Percentiles rank a stretch among this genome's conserved stretches.
Conservation (phyloP, 1,140 invertebrate genomes). For the Penaeus indicus region DNA sequence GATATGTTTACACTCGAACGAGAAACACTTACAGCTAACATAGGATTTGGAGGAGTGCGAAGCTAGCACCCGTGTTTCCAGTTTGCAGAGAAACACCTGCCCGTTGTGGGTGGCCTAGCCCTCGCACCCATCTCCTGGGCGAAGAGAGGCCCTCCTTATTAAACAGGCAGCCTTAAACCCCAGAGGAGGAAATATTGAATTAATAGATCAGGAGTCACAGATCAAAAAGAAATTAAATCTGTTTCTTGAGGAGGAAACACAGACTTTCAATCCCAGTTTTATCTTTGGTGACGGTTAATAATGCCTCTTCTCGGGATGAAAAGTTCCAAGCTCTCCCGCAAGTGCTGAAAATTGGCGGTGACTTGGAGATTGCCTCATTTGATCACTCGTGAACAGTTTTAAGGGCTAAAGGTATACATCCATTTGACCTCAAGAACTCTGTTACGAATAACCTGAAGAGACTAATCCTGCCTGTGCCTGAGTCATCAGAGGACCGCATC, state of each 20-base stretch:
- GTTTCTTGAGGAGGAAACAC: constrained; percentile 96
- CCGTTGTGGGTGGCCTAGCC: constrained; percentile 91
- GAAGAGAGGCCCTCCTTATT: constrained; percentile 91
- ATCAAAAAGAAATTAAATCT: constrained; percentile 98
- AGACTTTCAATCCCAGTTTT: constrained; percentile 94
- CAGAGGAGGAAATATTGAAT: constrained; percentile 97
- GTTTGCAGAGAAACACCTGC: constrained; percentile 96
- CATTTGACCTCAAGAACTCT: constrained; percentile 91
- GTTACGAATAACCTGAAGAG: constrained; percentile 89
- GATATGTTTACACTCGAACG: constrained; percentile 94
- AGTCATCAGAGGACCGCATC: constrained; percentile 85
- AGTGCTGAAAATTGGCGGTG: constrained; percentile 79
- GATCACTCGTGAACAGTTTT: constrained; percentile 83
- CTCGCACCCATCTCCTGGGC: constrained; percentile 93
- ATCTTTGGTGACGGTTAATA: constrained; percentile 84
- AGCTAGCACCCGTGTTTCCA: constrained; percentile 99
- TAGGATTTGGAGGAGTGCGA: constrained; percentile 98
- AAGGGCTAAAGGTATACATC: constrained; percentile 88
- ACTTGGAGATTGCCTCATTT: constrained; percentile 81
- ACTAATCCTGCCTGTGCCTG: constrained; percentile 89
- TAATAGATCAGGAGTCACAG: constrained; percentile 87
- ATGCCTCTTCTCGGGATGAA: constrained; percentile 65
- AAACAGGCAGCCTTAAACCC: constrained; percentile 82
- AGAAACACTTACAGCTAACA: constrained; percentile 98
- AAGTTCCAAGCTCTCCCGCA: constrained; percentile 68